Evolutionary conservation across 1,140 invertebrate species (phyloP), one percentile per base, ranked within the genome.

Genomic region (Habropoda laboriosa): DNA sequence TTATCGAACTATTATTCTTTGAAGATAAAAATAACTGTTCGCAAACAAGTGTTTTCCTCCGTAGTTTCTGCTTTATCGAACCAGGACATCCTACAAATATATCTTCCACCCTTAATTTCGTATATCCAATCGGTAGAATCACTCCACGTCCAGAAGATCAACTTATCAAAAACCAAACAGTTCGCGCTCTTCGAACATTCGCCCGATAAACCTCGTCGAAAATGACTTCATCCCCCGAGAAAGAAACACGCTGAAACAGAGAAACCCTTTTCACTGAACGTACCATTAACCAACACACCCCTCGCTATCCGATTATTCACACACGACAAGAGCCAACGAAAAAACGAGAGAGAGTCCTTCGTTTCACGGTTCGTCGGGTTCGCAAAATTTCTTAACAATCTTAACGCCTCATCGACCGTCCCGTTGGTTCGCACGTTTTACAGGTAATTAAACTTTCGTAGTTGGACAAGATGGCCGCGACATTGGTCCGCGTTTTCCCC

Each of bases 371-470:
- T 61, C 58, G 60, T 63, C 32, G 35, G 32, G 35, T 4, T 40
- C n/a, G n/a, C 3, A 18, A 63, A 38, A 38, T 63, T 35, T 61
- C 60, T 63, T 63, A 40, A 63, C n/a, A 63, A 75, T 66, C 16
- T 27, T 18, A 27, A 51, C 42, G 5, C 18, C 27, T 30, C 42
- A 35, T 51, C 45, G 58, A 40, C 27, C 51, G 16, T 74, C 47
- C n/a, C 21, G 40, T 18, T 57, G 63, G 35, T 79, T 55, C 35
- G 21, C 24, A 80, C 51, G 40, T 80, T 85, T 80, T 70, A 73
- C 80, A 70, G 75, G 53, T 80, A 82, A 88, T 87, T 86, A 80
- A 86, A 81, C 75, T 81, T 80, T 86, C 58, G 60, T 32, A 68
- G 57, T 80, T 51, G 27, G 79, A 3, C 55, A 58, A 58, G 30